Percentiles rank a stretch among this genome's conserved stretches.
phyloP scores from a whole-genome alignment of 2,797 vertebrate species.

The Pristis pectinata region DNA sequence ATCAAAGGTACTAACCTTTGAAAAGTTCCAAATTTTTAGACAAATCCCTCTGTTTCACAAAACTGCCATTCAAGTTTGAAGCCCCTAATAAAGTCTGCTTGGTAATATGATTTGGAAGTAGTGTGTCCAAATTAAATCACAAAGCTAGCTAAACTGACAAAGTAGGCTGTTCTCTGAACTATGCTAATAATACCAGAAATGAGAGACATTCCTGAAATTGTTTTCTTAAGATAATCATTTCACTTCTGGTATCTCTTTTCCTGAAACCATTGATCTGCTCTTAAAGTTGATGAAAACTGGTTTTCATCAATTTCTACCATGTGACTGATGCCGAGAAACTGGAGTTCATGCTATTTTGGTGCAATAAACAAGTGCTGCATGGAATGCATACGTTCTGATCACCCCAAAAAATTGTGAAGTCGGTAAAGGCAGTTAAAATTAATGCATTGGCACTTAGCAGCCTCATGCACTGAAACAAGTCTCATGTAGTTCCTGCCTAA shows the following conservation, averaged over 20 bases:
- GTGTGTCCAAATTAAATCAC: background rate
- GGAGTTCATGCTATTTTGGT: no score
- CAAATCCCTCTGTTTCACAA: background rate
- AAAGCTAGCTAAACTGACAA: background rate
- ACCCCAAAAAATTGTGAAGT: no score
- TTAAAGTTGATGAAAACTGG: background rate
- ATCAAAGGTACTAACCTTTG: background rate
- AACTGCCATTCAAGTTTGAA: background rate
- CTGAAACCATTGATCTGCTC: background rate
- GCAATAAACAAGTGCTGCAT: no score
- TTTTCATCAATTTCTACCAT: background rate
- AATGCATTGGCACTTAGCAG: no score
- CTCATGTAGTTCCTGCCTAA: no score
- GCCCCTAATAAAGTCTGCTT: background rate
- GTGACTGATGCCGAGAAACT: background rate
- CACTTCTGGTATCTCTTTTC: background rate
- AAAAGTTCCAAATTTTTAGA: constrained; percentile 13
- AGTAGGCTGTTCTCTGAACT: background rate
- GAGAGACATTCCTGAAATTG: background rate
- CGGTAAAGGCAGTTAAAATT: no score
- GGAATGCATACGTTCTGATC: no score
- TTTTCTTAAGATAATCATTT: background rate
- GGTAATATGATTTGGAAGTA: background rate
- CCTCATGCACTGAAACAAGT: no score
- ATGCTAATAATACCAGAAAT: background rate